phyloP scores from a whole-genome alignment of 2,888 invertebrate genomes.

The Pyrochroa serraticornis region DNA sequence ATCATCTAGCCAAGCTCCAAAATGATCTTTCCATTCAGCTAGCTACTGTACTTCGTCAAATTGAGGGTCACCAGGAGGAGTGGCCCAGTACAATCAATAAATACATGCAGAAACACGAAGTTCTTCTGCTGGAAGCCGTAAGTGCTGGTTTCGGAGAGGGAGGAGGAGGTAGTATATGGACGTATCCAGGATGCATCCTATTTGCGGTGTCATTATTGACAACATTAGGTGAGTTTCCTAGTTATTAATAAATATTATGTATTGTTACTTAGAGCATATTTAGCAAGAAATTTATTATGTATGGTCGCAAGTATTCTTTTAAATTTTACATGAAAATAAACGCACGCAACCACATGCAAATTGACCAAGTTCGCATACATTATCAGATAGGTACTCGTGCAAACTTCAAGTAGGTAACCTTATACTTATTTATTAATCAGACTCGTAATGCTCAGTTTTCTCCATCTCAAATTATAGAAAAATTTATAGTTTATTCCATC shows the following conservation, averaged over 20 bases:
- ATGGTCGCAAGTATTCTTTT: not conserved
- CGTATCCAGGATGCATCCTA: conserved; percentile 70
- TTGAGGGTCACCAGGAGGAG: conserved; percentile 60
- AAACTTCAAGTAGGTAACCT: not conserved
- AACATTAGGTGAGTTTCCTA: conserved; percentile 65
- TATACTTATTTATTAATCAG: too few species aligned
- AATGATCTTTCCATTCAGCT: conserved; percentile 67
- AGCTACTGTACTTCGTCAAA: conserved; percentile 68
- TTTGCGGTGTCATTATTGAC: conserved; percentile 74
- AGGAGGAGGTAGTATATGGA: conserved; percentile 69
- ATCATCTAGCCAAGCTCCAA: conserved; percentile 64
- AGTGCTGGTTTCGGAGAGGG: conserved; percentile 64
- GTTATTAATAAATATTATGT: too few species aligned
- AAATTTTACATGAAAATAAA: too few species aligned
- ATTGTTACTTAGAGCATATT: too few species aligned
- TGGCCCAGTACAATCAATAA: conserved; percentile 68
- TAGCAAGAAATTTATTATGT: too few species aligned
- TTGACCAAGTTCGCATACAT: not conserved
- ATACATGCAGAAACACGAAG: conserved; percentile 64
- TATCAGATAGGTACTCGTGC: not conserved
- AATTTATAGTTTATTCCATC: too few species aligned
- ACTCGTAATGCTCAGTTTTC: too few species aligned
- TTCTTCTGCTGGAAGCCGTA: conserved; percentile 63
- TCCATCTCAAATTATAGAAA: too few species aligned
- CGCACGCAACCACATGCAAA: not conserved